Base-by-base conservation (phyloP, 64 coral and sea anemone genomes). In the Dendronephthya gigantea region DNA sequence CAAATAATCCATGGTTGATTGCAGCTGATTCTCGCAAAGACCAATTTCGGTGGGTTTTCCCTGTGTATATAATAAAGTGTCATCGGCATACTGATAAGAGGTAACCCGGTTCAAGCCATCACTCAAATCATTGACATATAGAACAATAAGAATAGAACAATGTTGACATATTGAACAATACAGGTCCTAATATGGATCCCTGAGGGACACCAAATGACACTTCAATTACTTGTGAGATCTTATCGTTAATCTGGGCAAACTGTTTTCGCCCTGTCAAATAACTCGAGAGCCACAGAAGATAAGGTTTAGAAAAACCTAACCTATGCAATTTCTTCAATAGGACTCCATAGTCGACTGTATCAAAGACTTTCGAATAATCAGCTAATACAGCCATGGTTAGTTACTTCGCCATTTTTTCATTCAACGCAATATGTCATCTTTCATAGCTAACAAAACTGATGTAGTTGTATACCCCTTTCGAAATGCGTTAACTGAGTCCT, bases 51-150 rank as follows among this genome's bases (percentile, higher is more conserved):
- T 51, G 39, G 83, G 41, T 84, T 84, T 84, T 34, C 83, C 83
- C 30, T 84, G 81, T 27, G 45, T 48, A 82, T 82, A 82, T 39
- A 82, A 82, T 48, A 9, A 43, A 82, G 83, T 84, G 83, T 84
- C 39, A 84, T 84, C 83, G 8, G 83, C 83, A 50, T 50, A 84
- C 15, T 52, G 48, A 84, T 48, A 33, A 48, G 31, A 50, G 45
- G 45, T 84, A 35, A 52, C 40, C 41, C 30, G 28, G 41, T 43
- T 55, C 41, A 84, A 48, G 30, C 45, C 35, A 48, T 84, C 83
- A 33, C 14, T 33, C 32, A 84, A 43, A 48, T 84, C 83, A 84
- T 84, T 84, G 45, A 84, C 83, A 84, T 84, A 84, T 52, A 84
- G 48, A n/a, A n/a, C n/a, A n/a, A n/a, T n/a, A n/a, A n/a, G n/a